phyloP scores from a whole-genome alignment of 2,888 invertebrate genomes.

The Melieria picta region DNA sequence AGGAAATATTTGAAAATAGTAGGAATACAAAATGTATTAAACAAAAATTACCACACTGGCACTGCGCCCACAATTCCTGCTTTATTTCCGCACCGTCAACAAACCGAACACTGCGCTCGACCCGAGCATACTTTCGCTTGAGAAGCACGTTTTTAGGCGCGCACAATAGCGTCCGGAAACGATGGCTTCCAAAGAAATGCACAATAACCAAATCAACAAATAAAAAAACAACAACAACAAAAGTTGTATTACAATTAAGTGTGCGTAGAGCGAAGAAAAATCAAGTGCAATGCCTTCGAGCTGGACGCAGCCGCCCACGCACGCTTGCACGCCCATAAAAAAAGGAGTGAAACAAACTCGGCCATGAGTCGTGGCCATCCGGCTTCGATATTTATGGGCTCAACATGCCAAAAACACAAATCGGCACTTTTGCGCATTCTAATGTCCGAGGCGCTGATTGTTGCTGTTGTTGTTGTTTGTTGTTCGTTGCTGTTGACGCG shows the following conservation, averaged over 20 bases:
- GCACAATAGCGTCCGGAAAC: neutral
- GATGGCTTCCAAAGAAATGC: neutral
- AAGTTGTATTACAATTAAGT: neutral
- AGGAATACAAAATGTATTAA: too few species aligned
- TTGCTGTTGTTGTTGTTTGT: slow-evolving; percentile 11
- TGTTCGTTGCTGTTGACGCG: slow-evolving; percentile 6
- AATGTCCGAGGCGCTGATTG: too few species aligned
- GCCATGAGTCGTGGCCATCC: neutral
- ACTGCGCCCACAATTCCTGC: too few species aligned
- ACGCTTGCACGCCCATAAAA: too few species aligned
- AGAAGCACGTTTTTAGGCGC: slow-evolving; percentile 11
- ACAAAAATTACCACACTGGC: too few species aligned
- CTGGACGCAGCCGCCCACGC: too few species aligned
- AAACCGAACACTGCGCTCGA: too few species aligned
- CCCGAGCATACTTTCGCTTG: neutral
- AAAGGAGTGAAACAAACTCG: neutral
- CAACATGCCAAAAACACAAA: slow-evolving; percentile 34
- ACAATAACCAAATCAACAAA: neutral
- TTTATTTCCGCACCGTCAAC: too few species aligned
- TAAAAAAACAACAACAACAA: neutral
- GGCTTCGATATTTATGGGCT: slow-evolving; percentile 33
- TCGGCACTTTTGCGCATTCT: slow-evolving; percentile 14
- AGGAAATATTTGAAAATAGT: too few species aligned
- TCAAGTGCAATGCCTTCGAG: too few species aligned
- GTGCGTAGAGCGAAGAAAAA: neutral